A percentile compares a stretch with the other conserved stretches of the same genome.
These are phyloP conservation scores for Phrynocephalus forsythii DNA, from an alignment of 2,797 vertebrate species.

Conservation along the genomic window DNA sequence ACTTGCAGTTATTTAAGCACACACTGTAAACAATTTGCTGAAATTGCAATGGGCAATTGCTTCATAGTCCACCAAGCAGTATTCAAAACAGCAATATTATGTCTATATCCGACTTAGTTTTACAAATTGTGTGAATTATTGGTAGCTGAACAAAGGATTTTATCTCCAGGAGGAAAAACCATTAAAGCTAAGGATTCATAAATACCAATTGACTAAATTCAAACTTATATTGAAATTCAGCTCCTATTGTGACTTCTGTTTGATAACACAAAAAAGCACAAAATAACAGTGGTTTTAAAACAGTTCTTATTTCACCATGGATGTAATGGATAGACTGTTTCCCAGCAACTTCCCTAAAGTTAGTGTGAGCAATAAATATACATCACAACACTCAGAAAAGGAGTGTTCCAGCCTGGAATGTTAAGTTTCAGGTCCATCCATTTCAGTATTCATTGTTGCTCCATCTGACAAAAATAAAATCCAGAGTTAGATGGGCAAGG, in stretches of 20 bases:
- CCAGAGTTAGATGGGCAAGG: neutral
- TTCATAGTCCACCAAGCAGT: constrained; percentile 66
- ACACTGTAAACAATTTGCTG: constrained; percentile 57
- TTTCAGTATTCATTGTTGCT: constrained; percentile 14
- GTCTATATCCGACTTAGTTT: constrained; percentile 49
- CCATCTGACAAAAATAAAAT: neutral
- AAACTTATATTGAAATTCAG: constrained; percentile 44
- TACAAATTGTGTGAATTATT: constrained; percentile 68
- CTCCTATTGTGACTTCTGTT: constrained; percentile 32
- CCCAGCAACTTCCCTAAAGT: constrained; percentile 10
- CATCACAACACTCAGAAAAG: neutral
- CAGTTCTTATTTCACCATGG: constrained; percentile 51
- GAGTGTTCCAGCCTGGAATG: neutral
- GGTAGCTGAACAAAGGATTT: constrained; percentile 59
- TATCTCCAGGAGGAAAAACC: constrained; percentile 51
- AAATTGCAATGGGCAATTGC: constrained; percentile 66
- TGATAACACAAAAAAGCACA: constrained; percentile 26
- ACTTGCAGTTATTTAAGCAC: constrained; percentile 57
- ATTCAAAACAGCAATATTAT: constrained; percentile 56
- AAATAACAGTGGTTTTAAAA: constrained; percentile 30
- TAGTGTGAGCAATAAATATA: constrained; percentile 28
- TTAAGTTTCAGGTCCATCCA: neutral
- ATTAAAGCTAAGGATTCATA: constrained; percentile 62
- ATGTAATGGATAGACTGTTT: constrained; percentile 9
- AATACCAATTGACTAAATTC: constrained; percentile 62